Base-by-base conservation (phyloP, 2,113 vertebrate species). In the Bostrychus sinensis region DNA sequence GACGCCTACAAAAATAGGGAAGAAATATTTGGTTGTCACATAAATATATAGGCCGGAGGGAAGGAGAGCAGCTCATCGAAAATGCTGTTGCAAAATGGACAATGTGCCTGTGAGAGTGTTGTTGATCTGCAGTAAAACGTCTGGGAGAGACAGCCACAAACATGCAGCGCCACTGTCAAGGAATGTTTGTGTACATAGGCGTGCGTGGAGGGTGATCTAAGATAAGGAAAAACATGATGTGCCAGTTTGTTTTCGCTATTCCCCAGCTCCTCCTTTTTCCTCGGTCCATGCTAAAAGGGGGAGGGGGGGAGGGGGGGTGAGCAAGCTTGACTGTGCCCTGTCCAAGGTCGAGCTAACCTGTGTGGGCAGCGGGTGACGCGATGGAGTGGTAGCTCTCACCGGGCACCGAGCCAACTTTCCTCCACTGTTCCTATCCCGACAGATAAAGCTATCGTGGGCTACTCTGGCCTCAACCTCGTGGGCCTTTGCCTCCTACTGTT, bases 221-320 rank as follows among this genome's bases (percentile, higher is more conserved):
- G 82, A 87, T 81, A 78, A 89, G 61, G 22, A 56, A 87, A 48
- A 78, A 83, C 78, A 80, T 56, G 76, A 85, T 72, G 66, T 83
- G 79, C 75, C 51, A 58, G 61, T 78, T 77, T 65, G 66, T 78
- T 82, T 82, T 62, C 43, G 55, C 69, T 32, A 55, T 56, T 69
- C 51, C 65, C 14, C 62, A 45, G 61, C 70, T 78, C 72, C 85
- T 77, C 81, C 85, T 60, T 78, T 28, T 75, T 73, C 78, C 74
- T 86, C 61, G 59, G 71, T 60, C 57, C 30, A 10, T 56, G 45
- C 20, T 32, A 38, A 13, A 17, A n/a, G n/a, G 13, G 11, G 14
- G 30, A 54, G 16, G 12, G 65, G 53, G 59, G 12, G 50, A 23
- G 57, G n/a, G 25, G 36, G 43, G 38, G 70, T 46, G 30, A 7